These are phyloP conservation scores for Bovichtus variegatus DNA, from an alignment of 2,797 vertebrate genomes.

Conservation along the genomic window DNA sequence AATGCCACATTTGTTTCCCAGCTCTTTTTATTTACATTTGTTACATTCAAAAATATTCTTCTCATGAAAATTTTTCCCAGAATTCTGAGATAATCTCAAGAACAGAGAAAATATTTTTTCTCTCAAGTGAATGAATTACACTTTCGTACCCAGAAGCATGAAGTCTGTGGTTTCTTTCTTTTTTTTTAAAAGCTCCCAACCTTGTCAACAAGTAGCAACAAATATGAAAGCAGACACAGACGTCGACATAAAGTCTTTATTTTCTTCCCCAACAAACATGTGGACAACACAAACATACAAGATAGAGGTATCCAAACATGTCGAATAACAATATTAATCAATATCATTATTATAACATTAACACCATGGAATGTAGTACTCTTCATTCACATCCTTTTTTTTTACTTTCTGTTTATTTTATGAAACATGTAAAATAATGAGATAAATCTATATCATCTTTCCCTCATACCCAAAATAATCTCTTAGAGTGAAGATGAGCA, in stretches of 20 bases:
- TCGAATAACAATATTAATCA: conserved; percentile 85
- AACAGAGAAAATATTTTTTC: too few species aligned
- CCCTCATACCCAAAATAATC: conserved; percentile 73
- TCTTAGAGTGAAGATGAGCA: conserved; percentile 59
- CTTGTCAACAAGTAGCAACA: background rate
- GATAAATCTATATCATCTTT: conserved; percentile 76
- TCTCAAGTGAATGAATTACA: too few species aligned
- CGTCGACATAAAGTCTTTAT: conserved; percentile 81
- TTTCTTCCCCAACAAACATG: conserved; percentile 78
- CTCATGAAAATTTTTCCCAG: too few species aligned
- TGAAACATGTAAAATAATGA: conserved; percentile 87
- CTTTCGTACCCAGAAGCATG: background rate
- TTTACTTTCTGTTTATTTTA: conserved; percentile 80
- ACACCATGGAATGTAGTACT: conserved; percentile 85
- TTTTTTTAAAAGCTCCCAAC: background rate
- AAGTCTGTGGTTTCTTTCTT: conserved; percentile 12
- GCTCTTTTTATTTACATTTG: too few species aligned
- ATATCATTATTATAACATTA: conserved; percentile 85
- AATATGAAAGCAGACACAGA: conserved; percentile 21
- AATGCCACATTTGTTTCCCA: too few species aligned
- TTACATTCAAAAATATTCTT: too few species aligned
- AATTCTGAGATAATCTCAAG: too few species aligned
- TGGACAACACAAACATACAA: conserved; percentile 81
- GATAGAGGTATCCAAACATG: conserved; percentile 82
- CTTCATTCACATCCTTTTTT: conserved; percentile 69